These are phyloP conservation scores for Acanthiza pusilla DNA, from an alignment of 2,797 vertebrate genomes.

Conservation along the genomic window DNA sequence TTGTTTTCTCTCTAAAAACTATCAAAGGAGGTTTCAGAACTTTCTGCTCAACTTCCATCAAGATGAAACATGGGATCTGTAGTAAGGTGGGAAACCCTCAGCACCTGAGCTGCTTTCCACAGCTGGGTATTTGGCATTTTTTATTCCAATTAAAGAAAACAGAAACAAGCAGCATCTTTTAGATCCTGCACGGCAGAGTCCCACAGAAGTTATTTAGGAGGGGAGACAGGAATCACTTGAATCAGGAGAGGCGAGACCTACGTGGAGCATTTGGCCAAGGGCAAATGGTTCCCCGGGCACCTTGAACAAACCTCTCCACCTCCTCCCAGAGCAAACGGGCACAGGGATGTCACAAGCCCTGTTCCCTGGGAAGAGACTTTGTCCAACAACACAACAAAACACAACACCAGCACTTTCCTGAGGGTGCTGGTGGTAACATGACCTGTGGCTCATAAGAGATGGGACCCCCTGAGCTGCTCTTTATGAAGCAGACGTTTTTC, in stretches of 20 bases:
- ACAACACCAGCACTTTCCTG: no score
- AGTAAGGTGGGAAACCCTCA: background rate
- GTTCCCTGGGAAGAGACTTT: background rate
- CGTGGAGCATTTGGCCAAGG: background rate
- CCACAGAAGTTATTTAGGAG: background rate
- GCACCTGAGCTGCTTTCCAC: background rate
- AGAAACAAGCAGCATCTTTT: background rate
- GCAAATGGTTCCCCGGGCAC: background rate
- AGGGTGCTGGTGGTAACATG: accelerated
- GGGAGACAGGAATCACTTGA: background rate
- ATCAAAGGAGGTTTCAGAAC: background rate
- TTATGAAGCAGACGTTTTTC: background rate
- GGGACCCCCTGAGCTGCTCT: background rate
- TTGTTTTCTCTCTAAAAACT: background rate
- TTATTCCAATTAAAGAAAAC: background rate
- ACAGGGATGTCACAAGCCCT: accelerated
- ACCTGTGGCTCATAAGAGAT: accelerated
- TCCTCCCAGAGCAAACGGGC: accelerated
- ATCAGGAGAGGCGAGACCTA: background rate
- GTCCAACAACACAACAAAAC: background rate
- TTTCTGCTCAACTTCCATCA: background rate
- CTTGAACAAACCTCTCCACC: background rate
- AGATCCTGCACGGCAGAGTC: background rate
- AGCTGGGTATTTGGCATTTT: background rate
- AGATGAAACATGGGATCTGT: background rate